A percentile compares a stretch with the other conserved stretches of the same genome.
These are phyloP conservation scores for Argyrosomus regius DNA, from an alignment of 2,797 vertebrate species.

Conservation along the genomic window DNA sequence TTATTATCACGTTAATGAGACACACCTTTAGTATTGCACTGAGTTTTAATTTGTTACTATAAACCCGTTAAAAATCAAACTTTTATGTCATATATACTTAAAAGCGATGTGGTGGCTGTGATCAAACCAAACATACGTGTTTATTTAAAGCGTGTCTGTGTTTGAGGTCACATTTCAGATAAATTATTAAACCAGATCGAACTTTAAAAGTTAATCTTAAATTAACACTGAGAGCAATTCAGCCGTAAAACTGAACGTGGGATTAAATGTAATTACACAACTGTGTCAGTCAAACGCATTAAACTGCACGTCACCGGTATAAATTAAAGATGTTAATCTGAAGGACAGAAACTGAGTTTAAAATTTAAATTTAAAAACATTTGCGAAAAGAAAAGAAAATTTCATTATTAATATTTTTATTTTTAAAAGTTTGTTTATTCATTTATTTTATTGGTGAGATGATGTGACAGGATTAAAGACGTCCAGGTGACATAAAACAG, in stretches of 20 bases:
- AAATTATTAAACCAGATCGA: slow-evolving; percentile 21
- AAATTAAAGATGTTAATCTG: neutral
- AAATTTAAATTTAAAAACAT: no score
- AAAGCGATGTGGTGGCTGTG: neutral
- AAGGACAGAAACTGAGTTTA: neutral
- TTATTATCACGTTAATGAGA: no score
- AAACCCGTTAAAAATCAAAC: no score
- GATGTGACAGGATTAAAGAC: no score
- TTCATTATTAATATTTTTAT: neutral
- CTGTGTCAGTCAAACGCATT: neutral
- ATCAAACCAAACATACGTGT: neutral
- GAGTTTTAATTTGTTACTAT: no score
- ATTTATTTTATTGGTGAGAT: no score
- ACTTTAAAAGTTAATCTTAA: slow-evolving; percentile 12
- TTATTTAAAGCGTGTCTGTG: neutral
- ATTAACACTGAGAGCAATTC: neutral
- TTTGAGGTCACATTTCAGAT: neutral
- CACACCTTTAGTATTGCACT: no score
- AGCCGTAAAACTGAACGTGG: slow-evolving; percentile 19
- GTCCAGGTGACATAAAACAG: no score
- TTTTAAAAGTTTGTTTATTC: neutral
- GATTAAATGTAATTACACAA: neutral
- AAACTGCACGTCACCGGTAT: no score
- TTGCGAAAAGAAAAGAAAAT: neutral
- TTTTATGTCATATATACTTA: no score